These are phyloP conservation scores for Indicator indicator DNA, from an alignment of 2,113 vertebrate genomes.

Conservation along the genomic window DNA sequence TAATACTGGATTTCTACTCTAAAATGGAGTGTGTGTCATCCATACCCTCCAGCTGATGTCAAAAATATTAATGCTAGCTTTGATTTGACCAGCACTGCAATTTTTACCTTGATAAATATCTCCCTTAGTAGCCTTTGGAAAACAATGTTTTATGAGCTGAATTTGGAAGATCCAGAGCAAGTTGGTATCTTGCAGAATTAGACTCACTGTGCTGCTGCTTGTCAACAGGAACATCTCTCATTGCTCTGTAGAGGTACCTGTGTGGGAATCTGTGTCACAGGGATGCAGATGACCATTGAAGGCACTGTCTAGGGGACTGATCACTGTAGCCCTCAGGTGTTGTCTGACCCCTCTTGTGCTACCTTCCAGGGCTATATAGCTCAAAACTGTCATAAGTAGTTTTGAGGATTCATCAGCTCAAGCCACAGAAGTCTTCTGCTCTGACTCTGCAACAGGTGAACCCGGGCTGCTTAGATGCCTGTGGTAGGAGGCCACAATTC, in stretches of 20 bases:
- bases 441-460: not conserved
- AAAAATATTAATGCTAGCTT: not conserved
- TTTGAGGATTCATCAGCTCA: not conserved
- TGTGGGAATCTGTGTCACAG: not conserved
- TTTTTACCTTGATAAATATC: not conserved
- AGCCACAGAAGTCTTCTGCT: not conserved
- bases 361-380: not conserved
- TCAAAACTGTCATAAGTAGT: not conserved
- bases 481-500: fast-evolving
- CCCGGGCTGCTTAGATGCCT: not conserved
- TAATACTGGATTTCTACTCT: not conserved
- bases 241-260: not conserved
- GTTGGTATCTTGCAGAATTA: not conserved
- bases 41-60: not conserved
- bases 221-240: not conserved
- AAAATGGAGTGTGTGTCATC: not conserved
- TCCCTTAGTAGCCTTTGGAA: not conserved
- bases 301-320: not conserved
- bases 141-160: not conserved
- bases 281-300: not conserved
- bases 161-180: not conserved
- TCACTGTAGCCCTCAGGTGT: fast-evolving
- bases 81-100: not conserved
- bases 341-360: not conserved
- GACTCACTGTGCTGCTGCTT: not conserved